Conservation (phyloP, 1,140 invertebrate genomes). For the Brevipalpus yothersi region DNA sequence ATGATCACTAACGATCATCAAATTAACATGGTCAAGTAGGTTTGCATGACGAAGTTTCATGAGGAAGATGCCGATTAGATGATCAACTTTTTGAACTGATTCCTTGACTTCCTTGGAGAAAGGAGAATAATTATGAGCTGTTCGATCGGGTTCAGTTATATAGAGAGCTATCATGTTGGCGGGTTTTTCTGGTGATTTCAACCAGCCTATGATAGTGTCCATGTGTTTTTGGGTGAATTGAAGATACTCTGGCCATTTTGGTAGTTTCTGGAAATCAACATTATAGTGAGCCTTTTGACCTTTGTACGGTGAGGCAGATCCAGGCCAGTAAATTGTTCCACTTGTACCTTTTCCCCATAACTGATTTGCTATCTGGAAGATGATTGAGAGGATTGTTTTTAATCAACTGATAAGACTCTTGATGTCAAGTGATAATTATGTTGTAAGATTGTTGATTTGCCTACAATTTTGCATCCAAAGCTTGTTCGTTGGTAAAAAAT, state of each 20-base stretch:
- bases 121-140: slow-evolving; percentile 11
- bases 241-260: not conserved
- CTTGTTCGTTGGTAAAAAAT: no score
- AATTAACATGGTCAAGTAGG: slow-evolving; percentile 13
- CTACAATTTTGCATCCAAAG: no score
- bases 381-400: not conserved
- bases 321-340: not conserved
- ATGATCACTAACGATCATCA: slow-evolving; percentile 17
- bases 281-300: not conserved
- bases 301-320: not conserved
- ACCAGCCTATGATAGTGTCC: slow-evolving; percentile 7
- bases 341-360: not conserved
- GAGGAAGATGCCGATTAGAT: slow-evolving; percentile 13
- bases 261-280: not conserved
- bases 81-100: slow-evolving; percentile 7
- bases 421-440: no score
- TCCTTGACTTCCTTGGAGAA: slow-evolving; percentile 1
- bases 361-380: not conserved
- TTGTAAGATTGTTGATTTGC: no score
- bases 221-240: not conserved
- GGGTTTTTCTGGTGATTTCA: slow-evolving; percentile 4
- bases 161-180: slow-evolving; percentile 12
- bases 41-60: slow-evolving; percentile 8
- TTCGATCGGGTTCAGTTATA: slow-evolving; percentile 11
- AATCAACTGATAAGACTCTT: no score